Conservation (phyloP, 2,113 vertebrate species). For the Hucho hucho region DNA sequence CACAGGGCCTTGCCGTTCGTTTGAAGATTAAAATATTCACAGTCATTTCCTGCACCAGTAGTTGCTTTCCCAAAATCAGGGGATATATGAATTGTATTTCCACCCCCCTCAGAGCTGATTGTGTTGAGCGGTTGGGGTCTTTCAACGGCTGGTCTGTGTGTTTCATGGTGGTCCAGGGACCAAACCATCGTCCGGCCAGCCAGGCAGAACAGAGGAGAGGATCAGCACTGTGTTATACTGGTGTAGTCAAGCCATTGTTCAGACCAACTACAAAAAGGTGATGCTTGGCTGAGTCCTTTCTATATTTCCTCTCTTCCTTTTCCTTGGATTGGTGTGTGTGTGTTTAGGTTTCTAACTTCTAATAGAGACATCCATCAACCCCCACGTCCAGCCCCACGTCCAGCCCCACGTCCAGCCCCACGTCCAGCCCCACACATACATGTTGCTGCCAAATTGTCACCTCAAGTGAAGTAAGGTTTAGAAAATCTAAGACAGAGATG, state of each 20-base stretch:
- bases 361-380: slow-evolving; percentile 41
- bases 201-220: slow-evolving; percentile 80
- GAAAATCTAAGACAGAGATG: no score
- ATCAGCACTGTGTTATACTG: slow-evolving; percentile 85
- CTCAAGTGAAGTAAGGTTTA: no score
- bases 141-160: slow-evolving; percentile 75
- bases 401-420: no score
- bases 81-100: slow-evolving; percentile 90
- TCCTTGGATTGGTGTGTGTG: slow-evolving; percentile 32
- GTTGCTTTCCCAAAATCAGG: slow-evolving; percentile 66
- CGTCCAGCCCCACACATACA: no score
- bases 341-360: slow-evolving; percentile 22
- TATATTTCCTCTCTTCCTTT: slow-evolving; percentile 66
- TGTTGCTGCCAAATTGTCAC: no score
- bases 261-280: slow-evolving; percentile 88
- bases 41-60: slow-evolving; percentile 88
- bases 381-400: no score
- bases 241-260: slow-evolving; percentile 90
- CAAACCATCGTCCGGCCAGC: slow-evolving; percentile 69
- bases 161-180: slow-evolving; percentile 95
- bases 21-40: slow-evolving; percentile 94
- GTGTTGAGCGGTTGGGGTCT: slow-evolving; percentile 71
- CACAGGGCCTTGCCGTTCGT: slow-evolving; percentile 61
- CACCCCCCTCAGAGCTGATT: slow-evolving; percentile 81
- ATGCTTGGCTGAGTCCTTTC: slow-evolving; percentile 97